Base-by-base conservation (phyloP, 1,140 invertebrate genomes). In the Papilio polytes region DNA sequence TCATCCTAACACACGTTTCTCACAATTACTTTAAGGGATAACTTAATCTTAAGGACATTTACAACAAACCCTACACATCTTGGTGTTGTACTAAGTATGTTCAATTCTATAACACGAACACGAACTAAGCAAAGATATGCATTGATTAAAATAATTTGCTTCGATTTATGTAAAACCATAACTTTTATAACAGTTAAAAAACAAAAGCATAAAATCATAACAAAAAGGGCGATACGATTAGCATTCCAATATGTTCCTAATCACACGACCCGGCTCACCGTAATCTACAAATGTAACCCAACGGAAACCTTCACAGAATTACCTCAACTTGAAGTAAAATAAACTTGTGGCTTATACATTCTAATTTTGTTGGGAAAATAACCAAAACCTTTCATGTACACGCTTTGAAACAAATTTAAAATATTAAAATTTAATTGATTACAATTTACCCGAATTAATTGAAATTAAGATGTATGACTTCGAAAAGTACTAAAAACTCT, bases 271-370 rank as follows among this genome's bases (percentile, higher is more conserved):
- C 53, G 18, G 53, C n/a, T 56, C 53, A 56, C 53, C 53, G 53
- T 56, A 56, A 56, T 56, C 53, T 56, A 56, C 53, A 56, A 56
- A 20, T n/a, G 53, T 56, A 56, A 41, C 53, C 53, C 53, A 56
- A 56, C 53, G 53, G 20, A 56, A 56, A 56, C 53, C 18, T 56
- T 56, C 53, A 56, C 53, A 18, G n/a, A 56, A 20, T 56, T 56
- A 56, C 53, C 53, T 56, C 18, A 18, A 53, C 51, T 53, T 53
- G 51, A 48, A 56, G 15, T 22, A 63, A 63, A 63, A 63, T 22
- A 63, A 63, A 63, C 56, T 63, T 13, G 59, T 63, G 22, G 22
- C 56, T 59, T 63, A 63, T 15, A 63, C 22, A 63, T 63, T 63
- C 10, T 63, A 63, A 63, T 26, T 26, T 63, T 22, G 20, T 22